Conservation (phyloP, 2,113 vertebrate genomes). For the Acanthochromis polyacanthus region DNA sequence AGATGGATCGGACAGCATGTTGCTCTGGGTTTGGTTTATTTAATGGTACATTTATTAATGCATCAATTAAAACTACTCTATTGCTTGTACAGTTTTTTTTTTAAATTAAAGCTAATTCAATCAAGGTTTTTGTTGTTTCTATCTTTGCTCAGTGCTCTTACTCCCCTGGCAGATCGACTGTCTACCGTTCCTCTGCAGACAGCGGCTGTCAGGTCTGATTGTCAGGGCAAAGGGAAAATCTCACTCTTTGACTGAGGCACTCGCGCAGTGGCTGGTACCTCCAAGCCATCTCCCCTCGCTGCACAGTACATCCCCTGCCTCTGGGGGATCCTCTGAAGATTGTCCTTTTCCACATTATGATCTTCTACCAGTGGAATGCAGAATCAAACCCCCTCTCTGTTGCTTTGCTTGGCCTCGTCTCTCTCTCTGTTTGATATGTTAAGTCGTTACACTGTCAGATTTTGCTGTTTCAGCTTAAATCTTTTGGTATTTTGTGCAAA, state of each 20-base stretch:
- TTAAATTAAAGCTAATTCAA: not conserved
- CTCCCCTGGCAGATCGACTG: not conserved
- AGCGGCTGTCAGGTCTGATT: conserved; percentile 61
- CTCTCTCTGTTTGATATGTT: conserved; percentile 7
- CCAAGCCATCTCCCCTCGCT: conserved; percentile 10
- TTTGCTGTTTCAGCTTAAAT: not conserved
- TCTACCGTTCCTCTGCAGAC: conserved; percentile 33
- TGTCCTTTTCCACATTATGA: conserved; percentile 19
- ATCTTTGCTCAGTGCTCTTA: not conserved
- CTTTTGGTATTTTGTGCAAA: too few relatives aligned
- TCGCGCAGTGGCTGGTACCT: conserved; percentile 23
- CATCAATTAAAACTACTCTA: not conserved
- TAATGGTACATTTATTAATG: not conserved
- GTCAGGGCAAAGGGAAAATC: conserved; percentile 38
- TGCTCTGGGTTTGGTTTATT: too few relatives aligned
- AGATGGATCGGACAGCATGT: too few relatives aligned
- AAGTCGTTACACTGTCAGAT: not conserved
- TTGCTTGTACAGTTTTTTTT: too few relatives aligned
- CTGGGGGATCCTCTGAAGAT: conserved; percentile 13
- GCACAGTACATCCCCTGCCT: conserved; percentile 22
- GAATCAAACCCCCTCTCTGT: conserved; percentile 7
- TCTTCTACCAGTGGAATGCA: conserved; percentile 26
- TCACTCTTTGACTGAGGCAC: conserved; percentile 14
- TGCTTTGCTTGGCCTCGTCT: not conserved
- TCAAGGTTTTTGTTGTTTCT: not conserved